A percentile compares a stretch with the other conserved stretches of the same genome.
Evolutionary conservation across 2,888 invertebrate species (phyloP).

Genomic region (Netelia melanura): DNA sequence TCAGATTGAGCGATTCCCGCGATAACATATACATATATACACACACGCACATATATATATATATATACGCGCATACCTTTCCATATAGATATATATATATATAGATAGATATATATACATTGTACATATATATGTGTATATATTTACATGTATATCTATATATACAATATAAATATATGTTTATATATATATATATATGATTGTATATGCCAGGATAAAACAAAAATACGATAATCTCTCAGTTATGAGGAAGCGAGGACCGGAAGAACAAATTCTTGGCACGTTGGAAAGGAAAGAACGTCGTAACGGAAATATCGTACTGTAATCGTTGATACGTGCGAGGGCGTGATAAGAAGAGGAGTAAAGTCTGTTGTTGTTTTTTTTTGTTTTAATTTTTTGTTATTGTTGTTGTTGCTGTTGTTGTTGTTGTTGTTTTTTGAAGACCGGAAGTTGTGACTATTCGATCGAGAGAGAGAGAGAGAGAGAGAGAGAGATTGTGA

Average conservation of each 20-base stretch:
- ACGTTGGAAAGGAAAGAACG: neutral
- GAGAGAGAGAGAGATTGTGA: neutral
- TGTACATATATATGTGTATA: no score
- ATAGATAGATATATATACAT: neutral
- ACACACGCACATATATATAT: neutral
- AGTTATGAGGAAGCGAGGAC: slow-evolving; percentile 42
- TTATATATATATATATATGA: slow-evolving; percentile 9
- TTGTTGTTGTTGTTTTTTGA: slow-evolving; percentile 12
- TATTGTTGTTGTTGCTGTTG: neutral
- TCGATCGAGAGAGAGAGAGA: neutral
- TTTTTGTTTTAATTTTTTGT: slow-evolving; percentile 14
- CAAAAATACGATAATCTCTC: neutral
- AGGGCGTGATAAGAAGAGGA: neutral
- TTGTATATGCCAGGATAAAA: neutral
- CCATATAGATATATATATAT: slow-evolving; percentile 1
- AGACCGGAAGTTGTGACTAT: neutral
- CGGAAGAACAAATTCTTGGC: neutral
- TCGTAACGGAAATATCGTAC: neutral
- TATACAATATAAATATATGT: slow-evolving; percentile 10
- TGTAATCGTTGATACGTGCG: neutral
- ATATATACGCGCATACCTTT: slow-evolving; percentile 1
- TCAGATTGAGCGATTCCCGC: slow-evolving; percentile 54
- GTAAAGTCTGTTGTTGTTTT: slow-evolving; percentile 7
- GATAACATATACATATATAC: slow-evolving; percentile 21
- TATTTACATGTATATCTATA: neutral